Evolutionary conservation across 2,113 vertebrate species (phyloP).

Genomic region (Microtus montanus): DNA sequence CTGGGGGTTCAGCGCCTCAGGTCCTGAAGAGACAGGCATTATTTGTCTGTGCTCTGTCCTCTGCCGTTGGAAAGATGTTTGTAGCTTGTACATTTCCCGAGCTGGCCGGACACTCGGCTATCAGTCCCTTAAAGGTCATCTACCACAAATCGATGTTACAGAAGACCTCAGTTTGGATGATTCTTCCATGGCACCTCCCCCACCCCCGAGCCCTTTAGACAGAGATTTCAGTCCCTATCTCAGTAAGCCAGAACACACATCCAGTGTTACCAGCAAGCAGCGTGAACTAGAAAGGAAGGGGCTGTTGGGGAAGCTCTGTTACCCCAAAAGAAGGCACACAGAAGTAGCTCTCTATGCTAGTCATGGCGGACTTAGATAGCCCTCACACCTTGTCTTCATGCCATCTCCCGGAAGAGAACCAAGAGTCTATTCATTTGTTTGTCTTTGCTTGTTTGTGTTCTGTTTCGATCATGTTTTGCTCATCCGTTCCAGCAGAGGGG

Average conservation of each 20-base stretch:
- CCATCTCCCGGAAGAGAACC: conserved; percentile 79
- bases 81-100: conserved; percentile 87
- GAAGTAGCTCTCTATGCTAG: conserved; percentile 83
- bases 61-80: conserved; percentile 83
- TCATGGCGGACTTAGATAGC: conserved; percentile 77
- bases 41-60: conserved; percentile 83
- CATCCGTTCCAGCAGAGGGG: conserved; percentile 83
- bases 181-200: conserved; percentile 52
- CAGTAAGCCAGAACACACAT: conserved; percentile 76
- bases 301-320: conserved; percentile 77
- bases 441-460: conserved; percentile 73
- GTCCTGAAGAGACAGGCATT: conserved; percentile 85
- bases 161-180: conserved; percentile 83
- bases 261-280: conserved; percentile 81
- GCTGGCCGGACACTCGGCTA: conserved; percentile 83
- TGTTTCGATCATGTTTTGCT: conserved; percentile 76
- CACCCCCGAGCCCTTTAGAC: conserved; percentile 21
- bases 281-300: conserved; percentile 77
- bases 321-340: conserved; percentile 69
- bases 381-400: conserved; percentile 77
- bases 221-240: conserved; percentile 70
- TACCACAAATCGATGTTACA: conserved; percentile 76
- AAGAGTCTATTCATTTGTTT: conserved; percentile 80
- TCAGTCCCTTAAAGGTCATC: conserved; percentile 80
- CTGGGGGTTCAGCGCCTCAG: conserved; percentile 79